Base-by-base conservation (phyloP, 64 coral and sea anemone genomes). In the Dendrophyllia cribrosa region DNA sequence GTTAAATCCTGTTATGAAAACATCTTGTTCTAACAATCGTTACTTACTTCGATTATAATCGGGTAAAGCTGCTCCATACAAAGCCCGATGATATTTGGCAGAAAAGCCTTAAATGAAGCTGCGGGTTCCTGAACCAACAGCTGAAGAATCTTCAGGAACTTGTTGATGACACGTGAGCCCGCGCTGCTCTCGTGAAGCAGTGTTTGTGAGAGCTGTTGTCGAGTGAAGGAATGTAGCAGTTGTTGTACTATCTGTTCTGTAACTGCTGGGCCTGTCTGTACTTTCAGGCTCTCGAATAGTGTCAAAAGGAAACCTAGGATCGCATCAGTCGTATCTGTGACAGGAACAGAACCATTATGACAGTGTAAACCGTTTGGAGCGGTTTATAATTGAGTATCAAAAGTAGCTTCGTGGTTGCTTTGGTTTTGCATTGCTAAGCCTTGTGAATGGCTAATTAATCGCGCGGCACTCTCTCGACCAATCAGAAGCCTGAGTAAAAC, bases 191-290 rank as follows among this genome's bases (percentile, higher is more conserved):
- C 97, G 49, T 98, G 97, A 3, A 93, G 70, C 24, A 98, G 92
- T 24, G 94, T 98, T 75, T 95, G 94, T 34, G 62, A 67, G 1
- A 98, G 84, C 55, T 96, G 94, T 25, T 93, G 87, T 43, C 82
- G 87, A 3, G 93, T 98, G 76, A 98, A 98, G 74, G 93, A 91
- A 24, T 86, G 83, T 45, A 98, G 71, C 45, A 98, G 85, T 65
- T 83, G 94, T 64, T 96, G 94, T 34, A 98, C 91, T 26, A 98
- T 98, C n/a, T 98, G 94, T 74, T 98, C 97, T 19, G 94, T 98
- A 55, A 96, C 82, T 19, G 88, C 79, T 43, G 94, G 73, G 25
- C 97, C 97, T 70, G 93, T 83, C 65, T 98, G 97, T 3, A 96
- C 89, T 71, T 98, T 95, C 19, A 99, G 84, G 48, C 78, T 93